Evolutionary conservation across 2,797 vertebrate genomes (phyloP).

Genomic region (Cyclura pinguis): DNA sequence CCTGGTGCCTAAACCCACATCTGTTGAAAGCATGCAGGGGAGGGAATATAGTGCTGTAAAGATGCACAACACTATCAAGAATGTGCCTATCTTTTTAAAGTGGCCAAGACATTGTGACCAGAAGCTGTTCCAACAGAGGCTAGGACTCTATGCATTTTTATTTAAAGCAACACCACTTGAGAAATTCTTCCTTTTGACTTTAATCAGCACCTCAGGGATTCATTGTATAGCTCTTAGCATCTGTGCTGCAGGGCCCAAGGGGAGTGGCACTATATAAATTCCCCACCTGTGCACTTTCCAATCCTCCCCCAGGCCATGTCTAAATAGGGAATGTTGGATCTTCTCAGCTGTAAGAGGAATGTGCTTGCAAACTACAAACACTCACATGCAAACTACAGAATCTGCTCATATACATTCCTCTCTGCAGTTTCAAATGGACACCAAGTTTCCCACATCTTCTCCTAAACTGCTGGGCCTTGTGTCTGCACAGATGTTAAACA

Average conservation of each 20-base stretch:
- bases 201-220: not conserved
- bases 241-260: slow-evolving; percentile 15
- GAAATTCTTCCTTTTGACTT: slow-evolving; percentile 10
- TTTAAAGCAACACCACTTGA: slow-evolving; percentile 1
- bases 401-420: slow-evolving; percentile 17
- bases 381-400: not conserved
- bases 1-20: not conserved
- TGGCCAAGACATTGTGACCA: not conserved
- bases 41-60: not conserved
- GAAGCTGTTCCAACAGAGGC: not conserved
- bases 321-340: slow-evolving; percentile 13
- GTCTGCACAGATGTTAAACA: slow-evolving; percentile 27
- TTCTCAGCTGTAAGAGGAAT: slow-evolving; percentile 11
- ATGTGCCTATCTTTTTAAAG: not conserved
- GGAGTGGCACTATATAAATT: slow-evolving; percentile 1
- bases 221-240: slow-evolving; percentile 13
- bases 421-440: slow-evolving; percentile 11
- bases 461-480: slow-evolving; percentile 4
- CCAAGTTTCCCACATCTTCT: slow-evolving; percentile 15
- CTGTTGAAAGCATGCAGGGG: not conserved
- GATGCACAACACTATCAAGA: too few species aligned
- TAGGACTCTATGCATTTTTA: not conserved
- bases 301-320: slow-evolving; percentile 3
- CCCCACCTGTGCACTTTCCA: slow-evolving; percentile 4
- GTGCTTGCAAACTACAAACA: not conserved